A percentile compares a stretch with the other conserved stretches of the same genome.
phyloP scores from a whole-genome alignment of 2,888 invertebrate species.

The Linnaemya tessellans region DNA sequence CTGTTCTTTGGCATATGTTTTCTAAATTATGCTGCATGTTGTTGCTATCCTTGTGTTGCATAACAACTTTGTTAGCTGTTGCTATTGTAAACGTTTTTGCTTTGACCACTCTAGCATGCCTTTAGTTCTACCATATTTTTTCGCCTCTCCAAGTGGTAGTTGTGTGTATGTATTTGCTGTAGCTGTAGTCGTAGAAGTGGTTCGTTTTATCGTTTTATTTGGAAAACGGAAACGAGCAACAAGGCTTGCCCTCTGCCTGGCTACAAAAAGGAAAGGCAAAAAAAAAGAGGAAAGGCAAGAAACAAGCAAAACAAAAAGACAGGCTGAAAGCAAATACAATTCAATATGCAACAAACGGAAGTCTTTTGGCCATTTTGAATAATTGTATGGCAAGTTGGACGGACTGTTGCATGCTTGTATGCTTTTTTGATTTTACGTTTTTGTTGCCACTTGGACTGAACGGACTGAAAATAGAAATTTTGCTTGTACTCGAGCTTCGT shows the following conservation, averaged over 20 bases:
- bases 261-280: background rate
- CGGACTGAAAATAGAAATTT: background rate
- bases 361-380: constrained; percentile 72
- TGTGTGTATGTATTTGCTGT: background rate
- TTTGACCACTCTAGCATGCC: constrained; percentile 43
- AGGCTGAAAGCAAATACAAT: constrained; percentile 33
- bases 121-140: constrained; percentile 7
- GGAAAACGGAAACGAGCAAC: constrained; percentile 57
- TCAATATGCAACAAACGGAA: constrained; percentile 65
- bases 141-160: background rate
- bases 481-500: background rate
- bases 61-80: constrained; percentile 27
- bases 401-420: constrained; percentile 3
- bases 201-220: constrained; percentile 19
- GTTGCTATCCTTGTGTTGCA: background rate
- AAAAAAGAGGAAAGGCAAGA: background rate
- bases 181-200: background rate
- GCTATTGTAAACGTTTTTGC: constrained; percentile 1
- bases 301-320: constrained; percentile 1
- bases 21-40: background rate
- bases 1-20: constrained; percentile 14
- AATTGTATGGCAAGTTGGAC: constrained; percentile 55
- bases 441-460: constrained; percentile 2
- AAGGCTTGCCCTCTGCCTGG: constrained; percentile 29
- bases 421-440: constrained; percentile 8